Base-by-base conservation (phyloP, 2,888 invertebrate species). In the Leuctra nigra region DNA sequence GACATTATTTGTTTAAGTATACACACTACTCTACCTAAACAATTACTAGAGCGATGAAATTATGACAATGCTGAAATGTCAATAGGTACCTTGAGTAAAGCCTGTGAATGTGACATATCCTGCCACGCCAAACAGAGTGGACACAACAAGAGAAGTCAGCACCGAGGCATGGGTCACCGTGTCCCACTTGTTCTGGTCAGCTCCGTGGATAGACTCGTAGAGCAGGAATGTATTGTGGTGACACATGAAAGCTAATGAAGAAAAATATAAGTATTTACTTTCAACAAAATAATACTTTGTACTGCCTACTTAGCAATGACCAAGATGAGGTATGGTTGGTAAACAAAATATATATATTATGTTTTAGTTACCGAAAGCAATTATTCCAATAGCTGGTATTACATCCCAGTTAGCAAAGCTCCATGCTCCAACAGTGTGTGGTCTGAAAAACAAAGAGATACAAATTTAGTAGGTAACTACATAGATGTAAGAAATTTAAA, bases 211-310 rank as follows among this genome's bases (percentile, higher is more conserved):
- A 36, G 89, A 89, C 59, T 83, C 82, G 73, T 88, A 91, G 63
- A 91, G 82, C 61, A 91, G 77, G 69, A 91, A 91, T 56, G 88
- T 88, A 69, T 89, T 91, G 73, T 91, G 91, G 67, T 91, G 91
- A 68, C 91, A 91, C 90, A 91, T 90, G 69, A 89, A 91, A n/a
- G 90, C 87, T 86, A 69, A 14, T 58, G 56, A 3, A 11, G 11
- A n/a, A 52, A 48, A 22, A 14, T 4, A 9, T 1, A 1, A 24
- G 2, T 48, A 7, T 24, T 6, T 11, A 22, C 18, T 23, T 6
- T 7, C 3, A 48, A 7, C 24, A 22, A 25, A 24, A 4, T 20
- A n/a, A n/a, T n/a, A n/a, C n/a, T n/a, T n/a, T n/a, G n/a, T n/a
- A n/a, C n/a, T n/a, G n/a, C n/a, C n/a, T n/a, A n/a, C n/a, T n/a